Evolutionary conservation across 1,140 invertebrate species (phyloP).

Genomic region (Formica exsecta): DNA sequence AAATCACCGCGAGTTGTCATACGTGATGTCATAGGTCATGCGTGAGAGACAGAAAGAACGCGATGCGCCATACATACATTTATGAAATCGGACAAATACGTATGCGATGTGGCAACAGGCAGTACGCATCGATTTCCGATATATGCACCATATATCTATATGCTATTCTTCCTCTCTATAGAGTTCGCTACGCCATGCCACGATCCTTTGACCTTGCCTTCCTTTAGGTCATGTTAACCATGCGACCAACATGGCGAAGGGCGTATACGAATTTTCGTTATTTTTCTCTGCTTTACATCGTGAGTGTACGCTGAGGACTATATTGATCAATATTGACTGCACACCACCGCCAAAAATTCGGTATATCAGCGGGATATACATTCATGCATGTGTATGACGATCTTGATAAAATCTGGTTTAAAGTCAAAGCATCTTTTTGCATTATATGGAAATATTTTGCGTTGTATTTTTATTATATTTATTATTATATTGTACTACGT

Average conservation of each 20-base stretch:
- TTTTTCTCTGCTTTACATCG: slow-evolving; percentile 38
- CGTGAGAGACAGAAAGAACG: slow-evolving; percentile 5
- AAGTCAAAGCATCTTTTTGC: slow-evolving; percentile 6
- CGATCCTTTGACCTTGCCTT: slow-evolving; percentile 50
- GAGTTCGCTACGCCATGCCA: background rate
- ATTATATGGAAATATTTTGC: no score
- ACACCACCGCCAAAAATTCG: slow-evolving; percentile 6
- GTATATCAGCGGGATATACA: slow-evolving; percentile 1
- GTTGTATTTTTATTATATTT: background rate
- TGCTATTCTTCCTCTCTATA: slow-evolving; percentile 42
- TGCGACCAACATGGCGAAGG: slow-evolving; percentile 11
- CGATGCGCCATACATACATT: slow-evolving; percentile 42
- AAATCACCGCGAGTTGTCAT: background rate
- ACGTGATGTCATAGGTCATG: background rate
- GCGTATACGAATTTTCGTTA: slow-evolving; percentile 35
- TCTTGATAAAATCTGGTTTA: background rate
- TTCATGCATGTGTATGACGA: background rate
- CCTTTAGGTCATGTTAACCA: slow-evolving; percentile 34
- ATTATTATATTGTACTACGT: no score
- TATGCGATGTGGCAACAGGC: slow-evolving; percentile 68
- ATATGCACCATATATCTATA: slow-evolving; percentile 27
- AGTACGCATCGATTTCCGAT: slow-evolving; percentile 71
- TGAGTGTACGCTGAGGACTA: slow-evolving; percentile 7
- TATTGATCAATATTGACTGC: slow-evolving; percentile 38
- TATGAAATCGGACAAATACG: slow-evolving; percentile 69